Evolutionary conservation across 2,113 vertebrate genomes (phyloP).

Genomic region (Thomomys bottae): DNA sequence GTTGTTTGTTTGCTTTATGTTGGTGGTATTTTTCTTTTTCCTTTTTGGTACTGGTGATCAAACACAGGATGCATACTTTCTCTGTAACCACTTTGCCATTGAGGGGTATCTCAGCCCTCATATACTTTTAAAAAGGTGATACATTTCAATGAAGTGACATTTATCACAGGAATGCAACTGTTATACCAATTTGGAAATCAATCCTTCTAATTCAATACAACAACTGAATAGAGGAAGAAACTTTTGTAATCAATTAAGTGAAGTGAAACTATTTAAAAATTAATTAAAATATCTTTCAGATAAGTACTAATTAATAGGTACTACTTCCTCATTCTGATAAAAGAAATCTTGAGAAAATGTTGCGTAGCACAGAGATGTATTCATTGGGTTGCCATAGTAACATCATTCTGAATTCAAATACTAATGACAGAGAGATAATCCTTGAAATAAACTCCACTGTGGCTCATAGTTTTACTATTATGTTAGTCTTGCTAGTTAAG

Average conservation of each 20-base stretch:
- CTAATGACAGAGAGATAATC: slow-evolving; percentile 8
- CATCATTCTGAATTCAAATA: slow-evolving; percentile 40
- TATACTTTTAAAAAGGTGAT: background rate
- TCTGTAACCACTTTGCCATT: too few species aligned
- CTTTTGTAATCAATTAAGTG: background rate
- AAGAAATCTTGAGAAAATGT: background rate
- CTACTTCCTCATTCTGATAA: slow-evolving; percentile 28
- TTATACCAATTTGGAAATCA: slow-evolving; percentile 34
- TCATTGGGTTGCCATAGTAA: slow-evolving; percentile 28
- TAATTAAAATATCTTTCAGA: slow-evolving; percentile 49
- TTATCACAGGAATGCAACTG: background rate
- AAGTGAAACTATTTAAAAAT: slow-evolving; percentile 19
- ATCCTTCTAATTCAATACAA: slow-evolving; percentile 32
- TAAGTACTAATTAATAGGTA: slow-evolving; percentile 54
- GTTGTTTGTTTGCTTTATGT: too few species aligned
- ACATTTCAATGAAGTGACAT: background rate
- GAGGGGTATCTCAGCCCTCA: too few species aligned
- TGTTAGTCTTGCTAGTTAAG: background rate
- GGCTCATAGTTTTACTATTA: background rate
- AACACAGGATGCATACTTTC: too few species aligned
- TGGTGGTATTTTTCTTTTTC: too few species aligned
- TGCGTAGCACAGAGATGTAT: background rate
- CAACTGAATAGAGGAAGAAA: slow-evolving; percentile 28
- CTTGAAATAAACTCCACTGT: background rate
- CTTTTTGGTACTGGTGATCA: too few species aligned